phyloP scores from a whole-genome alignment of 2,113 vertebrate species.

The Aspidoscelis tigris region DNA sequence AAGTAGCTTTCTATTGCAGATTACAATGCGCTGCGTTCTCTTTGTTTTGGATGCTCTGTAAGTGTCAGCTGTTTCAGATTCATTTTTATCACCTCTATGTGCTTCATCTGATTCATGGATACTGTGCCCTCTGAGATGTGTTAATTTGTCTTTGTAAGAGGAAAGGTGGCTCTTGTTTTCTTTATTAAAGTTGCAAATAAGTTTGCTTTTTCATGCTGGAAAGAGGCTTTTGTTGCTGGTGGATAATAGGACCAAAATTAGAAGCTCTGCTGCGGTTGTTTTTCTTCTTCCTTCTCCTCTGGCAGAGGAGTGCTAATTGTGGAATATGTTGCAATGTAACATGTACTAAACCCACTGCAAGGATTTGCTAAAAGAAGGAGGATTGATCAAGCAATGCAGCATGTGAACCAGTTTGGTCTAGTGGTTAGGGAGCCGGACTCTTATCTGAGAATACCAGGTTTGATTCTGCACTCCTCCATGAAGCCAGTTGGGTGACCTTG shows the following conservation, averaged over 20 bases:
- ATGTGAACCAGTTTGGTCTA: no score
- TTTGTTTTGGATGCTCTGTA: slow-evolving; percentile 48
- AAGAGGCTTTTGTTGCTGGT: slow-evolving; percentile 36
- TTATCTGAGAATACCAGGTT: no score
- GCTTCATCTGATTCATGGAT: slow-evolving; percentile 29
- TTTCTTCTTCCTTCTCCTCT: background rate
- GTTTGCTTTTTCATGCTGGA: slow-evolving; percentile 38
- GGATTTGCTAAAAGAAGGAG: slow-evolving; percentile 27
- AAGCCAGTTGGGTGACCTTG: no score
- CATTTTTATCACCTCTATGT: slow-evolving; percentile 36
- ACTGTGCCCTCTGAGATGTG: slow-evolving; percentile 32
- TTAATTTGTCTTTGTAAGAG: slow-evolving; percentile 54
- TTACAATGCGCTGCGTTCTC: slow-evolving; percentile 33
- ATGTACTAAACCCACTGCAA: rapidly evolving
- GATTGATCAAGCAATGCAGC: background rate
- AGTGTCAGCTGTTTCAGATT: slow-evolving; percentile 38
- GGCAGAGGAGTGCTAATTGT: slow-evolving; percentile 35
- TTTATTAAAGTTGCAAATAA: slow-evolving; percentile 50
- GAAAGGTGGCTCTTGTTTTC: slow-evolving; percentile 35
- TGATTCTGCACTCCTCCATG: no score
- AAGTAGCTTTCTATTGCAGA: slow-evolving; percentile 42
- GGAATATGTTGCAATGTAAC: background rate
- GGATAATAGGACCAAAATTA: slow-evolving; percentile 49
- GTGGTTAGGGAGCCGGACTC: no score
- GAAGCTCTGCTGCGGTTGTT: slow-evolving; percentile 10